Conservation (phyloP, 2,113 vertebrate genomes). For the Zosterops borbonicus region DNA sequence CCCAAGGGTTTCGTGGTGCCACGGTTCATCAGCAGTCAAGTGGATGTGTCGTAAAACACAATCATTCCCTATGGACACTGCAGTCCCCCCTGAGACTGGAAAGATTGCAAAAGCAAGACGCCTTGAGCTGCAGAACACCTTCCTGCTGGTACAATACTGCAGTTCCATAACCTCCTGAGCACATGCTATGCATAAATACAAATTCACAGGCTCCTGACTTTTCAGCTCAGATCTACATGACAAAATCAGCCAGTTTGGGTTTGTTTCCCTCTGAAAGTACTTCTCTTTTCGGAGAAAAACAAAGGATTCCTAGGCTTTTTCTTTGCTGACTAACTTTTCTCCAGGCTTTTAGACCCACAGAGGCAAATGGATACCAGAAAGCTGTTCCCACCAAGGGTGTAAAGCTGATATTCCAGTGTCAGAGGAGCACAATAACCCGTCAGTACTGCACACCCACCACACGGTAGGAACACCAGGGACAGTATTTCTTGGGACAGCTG, state of each 20-base stretch:
- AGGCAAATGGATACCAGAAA: background rate
- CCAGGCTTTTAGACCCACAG: background rate
- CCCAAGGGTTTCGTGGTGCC: background rate
- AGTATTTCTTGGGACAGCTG: background rate
- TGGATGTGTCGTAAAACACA: background rate
- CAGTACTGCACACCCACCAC: background rate
- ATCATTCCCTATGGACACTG: background rate
- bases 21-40: background rate
- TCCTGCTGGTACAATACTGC: background rate
- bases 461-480: background rate
- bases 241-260: background rate
- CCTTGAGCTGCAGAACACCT: background rate
- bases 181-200: background rate
- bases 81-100: rapidly evolving
- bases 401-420: background rate
- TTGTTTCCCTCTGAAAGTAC: background rate
- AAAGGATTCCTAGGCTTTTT: background rate
- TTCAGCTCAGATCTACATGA: background rate
- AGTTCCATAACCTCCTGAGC: background rate
- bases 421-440: background rate
- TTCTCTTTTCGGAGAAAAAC: background rate
- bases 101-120: background rate
- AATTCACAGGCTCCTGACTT: background rate
- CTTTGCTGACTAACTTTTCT: background rate
- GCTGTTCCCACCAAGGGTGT: background rate